A percentile compares a stretch with the other conserved stretches of the same genome.
phyloP scores from a whole-genome alignment of 2,113 vertebrate genomes.

The Microcebus griseorufus region DNA sequence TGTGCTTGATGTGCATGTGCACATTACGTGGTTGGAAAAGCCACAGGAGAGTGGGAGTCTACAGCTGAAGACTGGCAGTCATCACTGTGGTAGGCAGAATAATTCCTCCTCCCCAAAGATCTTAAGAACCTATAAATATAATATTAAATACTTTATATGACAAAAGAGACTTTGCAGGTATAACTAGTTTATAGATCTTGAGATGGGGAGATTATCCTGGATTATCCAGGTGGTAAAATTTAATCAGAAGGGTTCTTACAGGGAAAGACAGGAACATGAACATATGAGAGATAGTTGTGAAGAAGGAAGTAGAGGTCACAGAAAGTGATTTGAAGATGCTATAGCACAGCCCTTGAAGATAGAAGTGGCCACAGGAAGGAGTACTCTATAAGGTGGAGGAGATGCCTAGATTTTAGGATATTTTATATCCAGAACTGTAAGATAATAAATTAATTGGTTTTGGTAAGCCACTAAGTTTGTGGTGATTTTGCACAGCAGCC shows the following conservation, averaged over 20 bases:
- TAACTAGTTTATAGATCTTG: background rate
- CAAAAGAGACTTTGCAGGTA: background rate
- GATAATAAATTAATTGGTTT: background rate
- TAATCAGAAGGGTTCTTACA: background rate
- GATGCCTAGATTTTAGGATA: background rate
- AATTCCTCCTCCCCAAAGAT: background rate
- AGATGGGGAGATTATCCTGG: background rate
- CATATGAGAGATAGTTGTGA: background rate
- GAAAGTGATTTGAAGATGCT: background rate
- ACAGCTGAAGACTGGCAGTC: background rate
- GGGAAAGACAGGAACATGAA: background rate
- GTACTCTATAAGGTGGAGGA: background rate
- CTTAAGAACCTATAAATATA: background rate
- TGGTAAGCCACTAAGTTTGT: background rate
- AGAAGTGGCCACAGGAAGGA: fast-evolving
- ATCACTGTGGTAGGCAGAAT: background rate
- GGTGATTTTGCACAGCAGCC: background rate
- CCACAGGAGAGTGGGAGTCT: background rate
- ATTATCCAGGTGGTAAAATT: background rate
- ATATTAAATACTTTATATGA: background rate
- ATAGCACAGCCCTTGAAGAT: background rate
- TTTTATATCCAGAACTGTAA: background rate
- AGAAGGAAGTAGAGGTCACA: background rate
- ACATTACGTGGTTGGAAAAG: background rate
- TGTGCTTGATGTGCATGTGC: background rate